Conservation (phyloP, 2,113 vertebrate genomes). For the human region GRCh38 chr9:98884001-98884500, state of each 20-base stretch:
- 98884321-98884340: not conserved
- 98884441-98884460: not conserved
- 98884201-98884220: not conserved
- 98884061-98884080: not conserved
- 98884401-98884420: not conserved
- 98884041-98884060: not conserved
- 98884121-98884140: not conserved
- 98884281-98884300: not conserved
- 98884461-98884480: not conserved
- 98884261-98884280: not conserved
- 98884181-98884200: not conserved
- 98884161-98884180: not conserved
- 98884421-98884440: not conserved
- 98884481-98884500: not conserved
- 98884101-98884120: not conserved
- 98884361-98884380: not conserved
- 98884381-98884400: not conserved
- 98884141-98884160: not conserved
- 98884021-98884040: not conserved
- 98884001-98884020: not conserved
- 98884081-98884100: not conserved
- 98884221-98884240: not conserved
- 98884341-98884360: not conserved
- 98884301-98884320: not conserved
- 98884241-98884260: not conserved